A percentile compares a stretch with the other conserved stretches of the same genome.
phyloP scores from a whole-genome alignment of 2,113 vertebrate species.

The Aplodontia rufa region DNA sequence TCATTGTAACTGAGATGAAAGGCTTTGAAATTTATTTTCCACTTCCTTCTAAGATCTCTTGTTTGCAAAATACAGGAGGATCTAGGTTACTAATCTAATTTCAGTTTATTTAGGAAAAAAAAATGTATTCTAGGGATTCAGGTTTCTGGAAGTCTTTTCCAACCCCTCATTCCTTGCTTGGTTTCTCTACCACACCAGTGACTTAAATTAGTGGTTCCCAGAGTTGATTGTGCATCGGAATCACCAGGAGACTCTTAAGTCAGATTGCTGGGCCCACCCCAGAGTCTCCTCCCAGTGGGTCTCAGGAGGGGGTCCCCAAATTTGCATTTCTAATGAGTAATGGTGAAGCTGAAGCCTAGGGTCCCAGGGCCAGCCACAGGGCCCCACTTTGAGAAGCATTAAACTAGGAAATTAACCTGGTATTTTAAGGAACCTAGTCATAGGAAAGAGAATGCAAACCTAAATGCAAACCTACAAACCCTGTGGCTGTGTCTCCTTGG shows the following conservation, averaged over 20 bases:
- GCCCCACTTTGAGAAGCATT: neutral
- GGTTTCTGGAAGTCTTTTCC: slow-evolving; percentile 20
- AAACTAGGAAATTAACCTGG: neutral
- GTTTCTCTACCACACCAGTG: neutral
- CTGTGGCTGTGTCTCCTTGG: neutral
- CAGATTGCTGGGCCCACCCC: neutral
- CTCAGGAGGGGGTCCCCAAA: neutral
- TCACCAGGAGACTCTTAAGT: neutral
- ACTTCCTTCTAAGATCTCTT: slow-evolving; percentile 66
- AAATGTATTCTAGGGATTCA: neutral
- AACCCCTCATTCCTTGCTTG: slow-evolving; percentile 3
- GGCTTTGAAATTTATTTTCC: slow-evolving; percentile 67
- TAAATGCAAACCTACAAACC: neutral
- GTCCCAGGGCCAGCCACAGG: neutral
- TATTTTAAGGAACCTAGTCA: neutral
- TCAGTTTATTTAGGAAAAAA: slow-evolving; percentile 38
- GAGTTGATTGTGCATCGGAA: neutral
- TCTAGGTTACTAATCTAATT: slow-evolving; percentile 65
- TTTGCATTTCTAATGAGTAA: neutral
- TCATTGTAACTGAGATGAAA: slow-evolving; percentile 69
- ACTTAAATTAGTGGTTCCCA: neutral
- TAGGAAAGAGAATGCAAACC: neutral
- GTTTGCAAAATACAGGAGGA: slow-evolving; percentile 72
- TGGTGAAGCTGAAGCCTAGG: neutral
- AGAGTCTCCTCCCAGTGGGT: neutral